These are phyloP conservation scores for Phataginus tricuspis DNA, from an alignment of 2,797 vertebrate species.

Conservation along the genomic window DNA sequence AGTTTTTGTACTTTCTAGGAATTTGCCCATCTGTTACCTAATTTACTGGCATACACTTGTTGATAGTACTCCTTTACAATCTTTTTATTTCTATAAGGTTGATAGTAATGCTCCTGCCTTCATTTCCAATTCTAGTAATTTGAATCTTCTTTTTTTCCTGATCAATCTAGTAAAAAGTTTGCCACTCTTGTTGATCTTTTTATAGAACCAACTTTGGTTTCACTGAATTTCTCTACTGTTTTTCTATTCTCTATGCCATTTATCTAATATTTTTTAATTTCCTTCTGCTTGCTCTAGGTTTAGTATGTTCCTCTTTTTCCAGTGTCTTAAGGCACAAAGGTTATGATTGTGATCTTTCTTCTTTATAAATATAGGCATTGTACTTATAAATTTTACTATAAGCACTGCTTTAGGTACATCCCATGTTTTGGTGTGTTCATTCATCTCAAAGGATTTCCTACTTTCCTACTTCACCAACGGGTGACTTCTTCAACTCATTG, in stretches of 20 bases:
- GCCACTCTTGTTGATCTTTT: not conserved
- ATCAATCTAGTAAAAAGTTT: not conserved
- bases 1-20: not conserved
- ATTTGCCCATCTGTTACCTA: constrained; percentile 12
- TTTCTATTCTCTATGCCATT: not conserved
- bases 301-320: constrained; percentile 28
- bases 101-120: not conserved
- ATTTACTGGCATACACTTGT: constrained; percentile 35
- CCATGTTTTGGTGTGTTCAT: not conserved
- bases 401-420: not conserved
- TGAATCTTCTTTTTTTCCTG: not conserved
- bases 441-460: constrained; percentile 20
- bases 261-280: not conserved
- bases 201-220: constrained; percentile 1
- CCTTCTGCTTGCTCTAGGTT: constrained; percentile 31
- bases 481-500: not conserved
- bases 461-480: not conserved
- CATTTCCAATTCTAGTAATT: constrained; percentile 38
- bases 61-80: not conserved
- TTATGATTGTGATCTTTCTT: not conserved
- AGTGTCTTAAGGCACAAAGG: constrained; percentile 9
- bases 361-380: constrained; percentile 27
- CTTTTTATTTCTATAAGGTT: constrained; percentile 43
- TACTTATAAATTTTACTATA: not conserved
- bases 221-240: not conserved